A percentile compares a stretch with the other conserved stretches of the same genome.
phyloP scores from a whole-genome alignment of 1,140 invertebrate genomes.

The Eubasilissa regina region DNA sequence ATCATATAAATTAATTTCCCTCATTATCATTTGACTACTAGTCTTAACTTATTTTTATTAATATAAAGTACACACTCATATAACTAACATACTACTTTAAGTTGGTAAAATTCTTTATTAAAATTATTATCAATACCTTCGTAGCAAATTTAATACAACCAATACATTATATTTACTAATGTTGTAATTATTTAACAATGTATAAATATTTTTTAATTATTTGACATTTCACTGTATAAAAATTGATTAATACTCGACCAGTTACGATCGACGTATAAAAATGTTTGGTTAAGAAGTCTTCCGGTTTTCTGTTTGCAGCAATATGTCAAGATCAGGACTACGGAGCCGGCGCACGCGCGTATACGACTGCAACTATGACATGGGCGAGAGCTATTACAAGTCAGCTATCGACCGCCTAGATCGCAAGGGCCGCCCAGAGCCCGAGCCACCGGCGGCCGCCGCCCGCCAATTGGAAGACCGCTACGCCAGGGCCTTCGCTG shows the following conservation, averaged over 20 bases:
- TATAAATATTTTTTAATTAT: not conserved
- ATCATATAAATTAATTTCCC: too few relatives aligned
- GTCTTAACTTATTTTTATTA: too few relatives aligned
- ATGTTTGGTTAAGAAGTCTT: not conserved
- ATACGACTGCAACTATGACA: constrained; percentile 86
- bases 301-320: constrained; percentile 7
- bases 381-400: constrained; percentile 85
- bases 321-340: constrained; percentile 65
- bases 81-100: too few relatives aligned
- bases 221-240: not conserved
- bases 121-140: too few relatives aligned
- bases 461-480: constrained; percentile 68
- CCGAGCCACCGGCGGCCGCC: constrained; percentile 66
- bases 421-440: constrained; percentile 76
- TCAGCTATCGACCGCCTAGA: constrained; percentile 82
- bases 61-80: too few relatives aligned
- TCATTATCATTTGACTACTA: too few relatives aligned
- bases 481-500: constrained; percentile 70
- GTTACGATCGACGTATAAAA: not conserved
- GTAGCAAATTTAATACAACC: too few relatives aligned
- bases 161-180: too few relatives aligned
- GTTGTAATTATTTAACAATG: not conserved
- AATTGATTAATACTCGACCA: not conserved
- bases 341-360: constrained; percentile 81
- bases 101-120: too few relatives aligned